Conservation (phyloP, 2,888 invertebrate species). For the Troglohyphantes excavatus region DNA sequence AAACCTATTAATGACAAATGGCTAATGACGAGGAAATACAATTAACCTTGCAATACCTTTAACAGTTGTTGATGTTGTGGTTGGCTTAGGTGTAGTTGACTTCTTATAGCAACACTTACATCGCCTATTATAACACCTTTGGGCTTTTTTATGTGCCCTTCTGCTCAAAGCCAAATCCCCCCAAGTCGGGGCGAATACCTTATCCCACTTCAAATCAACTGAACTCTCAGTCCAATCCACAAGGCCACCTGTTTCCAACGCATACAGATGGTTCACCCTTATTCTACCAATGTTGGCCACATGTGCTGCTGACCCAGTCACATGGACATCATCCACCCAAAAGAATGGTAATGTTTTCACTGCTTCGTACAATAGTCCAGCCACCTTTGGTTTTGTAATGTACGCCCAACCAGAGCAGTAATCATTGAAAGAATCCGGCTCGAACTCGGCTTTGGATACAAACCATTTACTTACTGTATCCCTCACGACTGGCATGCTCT, state of each 20-base stretch:
- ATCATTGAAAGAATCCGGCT: conserved; percentile 86
- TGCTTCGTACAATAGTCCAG: conserved; percentile 85
- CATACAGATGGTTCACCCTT: conserved; percentile 57
- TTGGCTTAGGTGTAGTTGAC: conserved; percentile 54
- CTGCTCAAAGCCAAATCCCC: conserved; percentile 61
- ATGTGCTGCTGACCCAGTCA: conserved; percentile 87
- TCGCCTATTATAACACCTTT: conserved; percentile 21
- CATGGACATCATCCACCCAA: conserved; percentile 95
- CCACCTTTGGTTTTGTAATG: conserved; percentile 87
- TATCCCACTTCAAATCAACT: conserved; percentile 46
- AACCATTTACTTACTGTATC: conserved; percentile 90
- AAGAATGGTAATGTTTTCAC: conserved; percentile 88
- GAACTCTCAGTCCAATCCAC: conserved; percentile 55
- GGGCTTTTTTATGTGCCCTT: conserved; percentile 47
- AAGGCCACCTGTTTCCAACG: conserved; percentile 67
- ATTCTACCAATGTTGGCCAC: conserved; percentile 40
- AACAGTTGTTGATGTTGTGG: conserved; percentile 24
- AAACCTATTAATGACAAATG: no score
- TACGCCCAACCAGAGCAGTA: conserved; percentile 94
- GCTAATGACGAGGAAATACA: conserved; percentile 4
- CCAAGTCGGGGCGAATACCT: conserved; percentile 77
- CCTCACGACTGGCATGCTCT: conserved; percentile 83
- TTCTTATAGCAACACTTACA: conserved; percentile 69
- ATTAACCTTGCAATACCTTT: conserved; percentile 54
- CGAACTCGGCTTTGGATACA: conserved; percentile 88